A percentile compares a stretch with the other conserved stretches of the same genome.
Evolutionary conservation across 2,888 invertebrate species (phyloP).

Genomic region (Ceratothoa steindachneri): DNA sequence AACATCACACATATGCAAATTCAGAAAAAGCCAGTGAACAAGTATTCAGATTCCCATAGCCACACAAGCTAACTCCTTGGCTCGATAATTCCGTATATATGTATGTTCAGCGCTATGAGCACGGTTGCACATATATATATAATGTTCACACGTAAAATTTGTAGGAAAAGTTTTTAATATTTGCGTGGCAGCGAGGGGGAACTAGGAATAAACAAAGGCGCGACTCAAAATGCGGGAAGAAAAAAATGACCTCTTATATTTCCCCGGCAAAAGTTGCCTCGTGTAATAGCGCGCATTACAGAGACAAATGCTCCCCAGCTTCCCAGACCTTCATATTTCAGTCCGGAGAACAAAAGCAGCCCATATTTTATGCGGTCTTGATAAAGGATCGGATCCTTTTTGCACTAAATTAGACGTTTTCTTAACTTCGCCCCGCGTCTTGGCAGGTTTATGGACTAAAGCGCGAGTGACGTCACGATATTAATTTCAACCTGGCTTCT

Average conservation of each 20-base stretch:
- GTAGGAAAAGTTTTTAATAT: background rate
- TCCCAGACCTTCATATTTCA: conserved; percentile 42
- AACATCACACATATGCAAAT: too few species aligned
- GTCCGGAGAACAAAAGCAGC: conserved; percentile 34
- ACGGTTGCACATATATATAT: too few species aligned
- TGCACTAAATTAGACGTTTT: conserved; percentile 37
- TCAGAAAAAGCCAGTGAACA: too few species aligned
- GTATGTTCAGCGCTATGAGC: too few species aligned
- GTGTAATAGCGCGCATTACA: conserved; percentile 41
- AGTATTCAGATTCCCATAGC: too few species aligned
- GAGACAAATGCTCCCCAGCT: conserved; percentile 38
- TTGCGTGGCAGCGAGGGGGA: background rate
- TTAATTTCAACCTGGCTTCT: conserved; percentile 34
- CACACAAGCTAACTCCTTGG: too few species aligned
- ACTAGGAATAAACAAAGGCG: background rate
- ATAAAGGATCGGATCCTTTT: conserved; percentile 37
- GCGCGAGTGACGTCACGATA: conserved; percentile 33
- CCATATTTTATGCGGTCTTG: conserved; percentile 40
- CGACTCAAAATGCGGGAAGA: conserved; percentile 8
- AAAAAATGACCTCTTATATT: conserved; percentile 24
- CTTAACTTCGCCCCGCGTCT: conserved; percentile 6
- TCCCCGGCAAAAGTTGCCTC: conserved; percentile 25
- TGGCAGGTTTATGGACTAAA: conserved; percentile 28
- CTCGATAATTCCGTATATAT: too few species aligned
- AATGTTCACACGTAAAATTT: too few species aligned